Percentiles rank a stretch among this genome's conserved stretches.
These are phyloP conservation scores for Gryllus bimaculatus DNA, from an alignment of 1,140 invertebrate genomes.

Conservation along the genomic window DNA sequence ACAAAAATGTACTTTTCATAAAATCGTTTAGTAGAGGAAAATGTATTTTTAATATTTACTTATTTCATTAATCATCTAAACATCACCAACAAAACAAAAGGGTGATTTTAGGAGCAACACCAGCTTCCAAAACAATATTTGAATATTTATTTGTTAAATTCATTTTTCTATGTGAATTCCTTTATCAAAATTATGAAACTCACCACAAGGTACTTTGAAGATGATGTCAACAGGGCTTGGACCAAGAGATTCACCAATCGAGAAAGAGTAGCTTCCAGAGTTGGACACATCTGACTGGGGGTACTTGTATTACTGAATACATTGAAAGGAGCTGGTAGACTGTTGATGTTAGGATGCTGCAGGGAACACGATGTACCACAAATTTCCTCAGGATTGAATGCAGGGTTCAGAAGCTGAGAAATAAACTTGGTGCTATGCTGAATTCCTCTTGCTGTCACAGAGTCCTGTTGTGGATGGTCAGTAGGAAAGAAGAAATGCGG, in stretches of 20 bases:
- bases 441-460: conserved; percentile 36
- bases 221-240: conserved; percentile 41
- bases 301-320: not conserved
- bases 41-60: not conserved
- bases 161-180: not conserved
- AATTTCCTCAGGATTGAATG: not conserved
- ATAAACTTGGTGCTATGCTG: conserved; percentile 33
- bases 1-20: not conserved
- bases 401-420: conserved; percentile 20
- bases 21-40: not conserved
- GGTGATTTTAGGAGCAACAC: not conserved
- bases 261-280: conserved; percentile 35
- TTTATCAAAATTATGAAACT: conserved; percentile 30
- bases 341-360: conserved; percentile 15
- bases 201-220: conserved; percentile 52
- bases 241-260: conserved; percentile 40
- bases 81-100: too few relatives aligned
- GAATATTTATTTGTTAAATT: not conserved
- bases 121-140: not conserved
- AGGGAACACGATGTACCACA: not conserved
- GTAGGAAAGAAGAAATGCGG: conserved; percentile 24
- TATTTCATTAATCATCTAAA: too few relatives aligned
- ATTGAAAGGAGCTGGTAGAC: conserved; percentile 32
- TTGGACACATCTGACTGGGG: not conserved
- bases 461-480: conserved; percentile 35